Conservation (phyloP, 2,888 invertebrate species). For the Fragum whitleyi region DNA sequence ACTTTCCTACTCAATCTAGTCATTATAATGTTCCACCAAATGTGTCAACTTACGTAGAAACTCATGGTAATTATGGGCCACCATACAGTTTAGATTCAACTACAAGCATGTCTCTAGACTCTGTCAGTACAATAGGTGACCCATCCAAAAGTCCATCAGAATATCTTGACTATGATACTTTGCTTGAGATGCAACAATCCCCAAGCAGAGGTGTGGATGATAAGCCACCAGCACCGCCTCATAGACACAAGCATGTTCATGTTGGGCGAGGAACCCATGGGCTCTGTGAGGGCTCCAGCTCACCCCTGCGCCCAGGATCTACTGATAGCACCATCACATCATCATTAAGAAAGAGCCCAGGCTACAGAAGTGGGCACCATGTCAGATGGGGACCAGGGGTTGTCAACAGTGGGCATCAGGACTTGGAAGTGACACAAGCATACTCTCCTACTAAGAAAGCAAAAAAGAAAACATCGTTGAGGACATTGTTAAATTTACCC, state of each 20-base stretch:
- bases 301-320: conserved; percentile 54
- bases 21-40: neutral
- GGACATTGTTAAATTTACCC: conserved; percentile 58
- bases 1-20: neutral
- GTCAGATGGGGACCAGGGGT: conserved; percentile 63
- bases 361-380: conserved; percentile 51
- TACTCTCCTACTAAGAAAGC: conserved; percentile 39
- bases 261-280: conserved; percentile 60
- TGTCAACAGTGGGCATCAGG: conserved; percentile 40
- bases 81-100: conserved; percentile 55
- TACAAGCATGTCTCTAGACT: conserved; percentile 58
- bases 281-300: conserved; percentile 51
- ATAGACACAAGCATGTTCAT: conserved; percentile 57
- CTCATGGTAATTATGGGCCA: conserved; percentile 32
- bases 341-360: conserved; percentile 61
- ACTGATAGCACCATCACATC: conserved; percentile 54
- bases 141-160: conserved; percentile 58
- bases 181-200: conserved; percentile 28
- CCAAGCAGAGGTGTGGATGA: conserved; percentile 33
- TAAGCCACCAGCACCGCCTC: conserved; percentile 33
- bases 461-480: conserved; percentile 60
- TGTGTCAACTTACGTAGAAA: conserved; percentile 15
- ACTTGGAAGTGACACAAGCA: neutral
- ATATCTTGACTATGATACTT: conserved; percentile 51
- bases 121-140: conserved; percentile 58